Evolutionary conservation across 2,113 vertebrate genomes (phyloP), one percentile per base, ranked within the genome.

Genomic region (Percina caprodes): DNA sequence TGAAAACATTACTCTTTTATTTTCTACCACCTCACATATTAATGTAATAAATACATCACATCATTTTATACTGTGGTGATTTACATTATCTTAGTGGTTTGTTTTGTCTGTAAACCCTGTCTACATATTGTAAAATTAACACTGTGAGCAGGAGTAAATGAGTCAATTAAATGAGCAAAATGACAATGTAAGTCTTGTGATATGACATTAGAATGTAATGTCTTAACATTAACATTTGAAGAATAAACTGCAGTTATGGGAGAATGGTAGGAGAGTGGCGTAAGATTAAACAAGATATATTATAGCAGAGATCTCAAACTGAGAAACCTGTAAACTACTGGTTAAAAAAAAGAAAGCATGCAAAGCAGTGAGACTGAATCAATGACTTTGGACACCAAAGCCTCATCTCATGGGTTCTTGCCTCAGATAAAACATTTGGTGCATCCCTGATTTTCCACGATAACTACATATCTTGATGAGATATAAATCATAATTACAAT

Each of bases 401-500:
- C 65, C 48, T 66, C 59, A 48, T 42, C 48, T 66, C 59, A 48
- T 42, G 48, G 33, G 16, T 16, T 55, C 46, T 52, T 77, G 80
- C 49, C 72, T 79, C 60, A 45, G 48, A 83, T 79, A 30, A 73
- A 86, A 84, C 77, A 81, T 79, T 86, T 80, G 83, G 77, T 68
- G 62, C 73, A 84, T 79, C 69, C 46, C 67, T 24, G 52, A 48
- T 85, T 86, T 86, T 79, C 63, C 39, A 8, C 46, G 30, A 39
- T 23, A 51, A 51, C 69, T 24, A 39, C 82, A 80, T 81, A 78
- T 73, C 87, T 83, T 65, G 46, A 35, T 54, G 76, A 63, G 60
- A 90, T 81, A 87, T 91, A 93, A 91, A 92, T 92, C 88, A 90
- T 84, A 88, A 79, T 93, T 92, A 91, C 83, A 91, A 83, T 83